Conservation (phyloP, 2,113 vertebrate genomes). For the Actenoides lindsayi region DNA sequence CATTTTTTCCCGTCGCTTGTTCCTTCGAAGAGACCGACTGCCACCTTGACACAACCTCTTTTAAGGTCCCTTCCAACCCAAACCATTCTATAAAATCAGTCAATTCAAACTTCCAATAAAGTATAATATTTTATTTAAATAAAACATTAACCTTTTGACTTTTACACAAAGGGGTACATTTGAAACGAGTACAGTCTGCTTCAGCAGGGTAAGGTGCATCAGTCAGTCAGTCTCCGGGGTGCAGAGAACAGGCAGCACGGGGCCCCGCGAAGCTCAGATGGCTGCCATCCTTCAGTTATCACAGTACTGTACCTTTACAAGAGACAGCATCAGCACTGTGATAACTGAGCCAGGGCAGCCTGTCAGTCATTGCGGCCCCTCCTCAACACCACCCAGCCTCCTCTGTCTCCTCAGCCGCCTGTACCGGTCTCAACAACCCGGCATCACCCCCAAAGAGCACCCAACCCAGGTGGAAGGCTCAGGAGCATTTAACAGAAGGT, state of each 20-base stretch:
- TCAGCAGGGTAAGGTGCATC: accelerated
- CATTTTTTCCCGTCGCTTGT: neutral
- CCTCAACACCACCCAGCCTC: neutral
- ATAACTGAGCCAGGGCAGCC: conserved; percentile 99
- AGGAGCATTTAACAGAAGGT: neutral
- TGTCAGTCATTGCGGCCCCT: conserved; percentile 77
- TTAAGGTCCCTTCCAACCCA: neutral
- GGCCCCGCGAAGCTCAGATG: conserved; percentile 86
- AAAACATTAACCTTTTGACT: neutral
- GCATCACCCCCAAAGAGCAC: accelerated
- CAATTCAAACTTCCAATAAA: neutral
- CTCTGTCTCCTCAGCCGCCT: neutral
- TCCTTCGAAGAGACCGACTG: neutral
- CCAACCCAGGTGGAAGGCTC: neutral
- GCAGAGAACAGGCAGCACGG: accelerated
- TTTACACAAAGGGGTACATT: neutral
- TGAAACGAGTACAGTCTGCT: accelerated
- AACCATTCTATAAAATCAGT: neutral
- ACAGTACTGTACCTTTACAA: conserved; percentile 99
- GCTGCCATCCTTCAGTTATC: conserved; percentile 99
- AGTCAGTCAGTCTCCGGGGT: neutral
- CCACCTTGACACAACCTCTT: neutral
- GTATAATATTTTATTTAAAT: neutral
- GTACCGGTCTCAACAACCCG: accelerated
- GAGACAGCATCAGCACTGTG: conserved; percentile 99